Evolutionary conservation across 2,113 vertebrate species (phyloP), one percentile per base, ranked within the genome.

Genomic region (Hippolais icterina): DNA sequence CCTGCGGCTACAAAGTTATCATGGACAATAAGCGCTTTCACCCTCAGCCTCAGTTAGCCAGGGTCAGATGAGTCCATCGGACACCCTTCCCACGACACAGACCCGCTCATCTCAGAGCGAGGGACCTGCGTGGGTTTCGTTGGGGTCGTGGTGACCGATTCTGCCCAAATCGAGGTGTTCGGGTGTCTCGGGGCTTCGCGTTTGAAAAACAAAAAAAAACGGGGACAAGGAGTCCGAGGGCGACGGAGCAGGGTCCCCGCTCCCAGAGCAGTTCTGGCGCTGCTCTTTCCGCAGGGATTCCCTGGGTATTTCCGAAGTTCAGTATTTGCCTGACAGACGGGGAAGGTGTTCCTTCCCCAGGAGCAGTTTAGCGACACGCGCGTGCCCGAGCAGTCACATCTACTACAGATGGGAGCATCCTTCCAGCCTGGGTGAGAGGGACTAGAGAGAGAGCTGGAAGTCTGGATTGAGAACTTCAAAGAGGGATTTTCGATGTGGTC

Each of bases 11-110:
- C 59, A 25, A 89, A 69, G 86, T 94, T 96, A 83, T 54, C 54
- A 6, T 5, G 49, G 59, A 27, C 77, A 91, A 94, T 42, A 92
- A 92, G 69, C 80, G 54, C 72, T 86, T 85, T 90, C 92, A 65
- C 77, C 64, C 53, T 42, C 87, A 84, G 83, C 37, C 85, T 91
- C 80, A 31, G 65, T 22, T n/a, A 35, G 92, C 18, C 76, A 83
- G 5, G 83, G 71, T 83, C 79, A 65, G 85, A 93, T 21, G 50
- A 66, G 47, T 70, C 24, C 12, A 0, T 37, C 0, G 11, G 78
- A 60, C 57, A 31, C 52, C 65, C 37, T 83, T 42, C n/a, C 46
- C 21, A 12, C 85, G 12, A 16, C 37, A 68, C 81, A 54, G 39
- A 25, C 29, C 27, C 13, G 53, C 24, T 92, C 22, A n/a, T 57